Evolutionary conservation across 1,140 invertebrate species (phyloP), one percentile per base, ranked within the genome.

Genomic region (Batillaria attramentaria): DNA sequence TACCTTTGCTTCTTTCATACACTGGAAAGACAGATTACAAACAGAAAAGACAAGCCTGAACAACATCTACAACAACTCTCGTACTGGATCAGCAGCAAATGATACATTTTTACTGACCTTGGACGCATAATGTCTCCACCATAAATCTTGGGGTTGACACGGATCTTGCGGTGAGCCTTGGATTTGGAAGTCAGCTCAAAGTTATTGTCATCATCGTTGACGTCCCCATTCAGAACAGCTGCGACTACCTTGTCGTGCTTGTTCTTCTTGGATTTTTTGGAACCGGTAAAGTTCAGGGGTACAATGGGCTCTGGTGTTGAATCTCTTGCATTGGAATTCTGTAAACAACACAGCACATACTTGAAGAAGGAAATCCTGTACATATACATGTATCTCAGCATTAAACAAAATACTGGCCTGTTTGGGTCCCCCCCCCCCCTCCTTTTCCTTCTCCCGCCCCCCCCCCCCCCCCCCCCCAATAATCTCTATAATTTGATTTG

Each of bases 111-210:
- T n/a, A 76, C 78, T 81, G 84, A 91, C 90, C 86, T 88, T 72
- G 90, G 89, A 54, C 83, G 84, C 39, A 89, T 84, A 60, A 91
- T 88, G 76, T 91, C 87, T n/a, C 90, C 90, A 16, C 89, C 87
- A 87, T 84, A 90, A 13, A 85, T 83, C 76, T 89, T 88, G n/a
- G 88, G 85, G 57, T 90, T 87, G 65, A 89, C 88, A 83, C 91
- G 89, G 35, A 91, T 87, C 78, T 88, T 91, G 72, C 89, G 91
- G 82, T 91, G 89, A 43, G 88, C 89, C 82, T 89, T 89, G 31
- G 89, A 90, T 83, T 91, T 91, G 39, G 90, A 90, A 31, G 88
- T 91, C 66, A 92, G 73, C 79, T 89, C 88, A 88, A 91, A 92
- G 57, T 90, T 90, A 50, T 86, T 86, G 73, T 90, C 87, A 80